Evolutionary conservation across 2,113 vertebrate species (phyloP).

Genomic region (Vombatus ursinus): DNA sequence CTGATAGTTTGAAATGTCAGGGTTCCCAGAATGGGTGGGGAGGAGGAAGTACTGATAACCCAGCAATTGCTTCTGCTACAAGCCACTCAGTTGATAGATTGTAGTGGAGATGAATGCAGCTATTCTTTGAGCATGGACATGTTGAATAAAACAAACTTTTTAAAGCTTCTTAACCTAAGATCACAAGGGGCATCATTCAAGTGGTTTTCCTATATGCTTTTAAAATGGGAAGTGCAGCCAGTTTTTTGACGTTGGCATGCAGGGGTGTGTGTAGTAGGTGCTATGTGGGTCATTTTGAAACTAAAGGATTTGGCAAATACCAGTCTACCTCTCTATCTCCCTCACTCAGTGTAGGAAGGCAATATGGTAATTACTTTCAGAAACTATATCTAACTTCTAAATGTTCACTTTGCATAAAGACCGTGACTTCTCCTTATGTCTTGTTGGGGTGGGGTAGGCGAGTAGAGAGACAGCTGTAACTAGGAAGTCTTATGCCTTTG

Average conservation of each 20-base stretch:
- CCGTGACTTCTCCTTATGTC: accelerated
- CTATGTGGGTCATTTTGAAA: background rate
- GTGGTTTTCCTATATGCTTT: background rate
- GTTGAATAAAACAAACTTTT: background rate
- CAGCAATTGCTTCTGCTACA: background rate
- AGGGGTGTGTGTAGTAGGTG: background rate
- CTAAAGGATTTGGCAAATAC: accelerated
- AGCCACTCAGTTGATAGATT: slow-evolving; percentile 1
- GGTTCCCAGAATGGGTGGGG: background rate
- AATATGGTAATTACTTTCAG: background rate
- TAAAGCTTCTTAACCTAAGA: background rate
- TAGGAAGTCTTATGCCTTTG: background rate
- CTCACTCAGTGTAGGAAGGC: background rate
- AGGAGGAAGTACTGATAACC: background rate
- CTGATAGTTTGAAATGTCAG: slow-evolving; percentile 1
- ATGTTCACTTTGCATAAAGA: background rate
- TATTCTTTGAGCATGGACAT: background rate
- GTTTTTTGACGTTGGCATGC: background rate
- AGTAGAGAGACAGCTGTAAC: background rate
- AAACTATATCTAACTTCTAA: background rate
- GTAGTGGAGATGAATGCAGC: background rate
- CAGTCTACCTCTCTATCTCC: background rate
- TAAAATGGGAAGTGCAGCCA: background rate
- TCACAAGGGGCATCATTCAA: background rate
- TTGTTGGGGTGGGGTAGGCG: background rate